Base-by-base conservation (phyloP, 2,797 vertebrate species). In the Hypotaenidia okinawae region DNA sequence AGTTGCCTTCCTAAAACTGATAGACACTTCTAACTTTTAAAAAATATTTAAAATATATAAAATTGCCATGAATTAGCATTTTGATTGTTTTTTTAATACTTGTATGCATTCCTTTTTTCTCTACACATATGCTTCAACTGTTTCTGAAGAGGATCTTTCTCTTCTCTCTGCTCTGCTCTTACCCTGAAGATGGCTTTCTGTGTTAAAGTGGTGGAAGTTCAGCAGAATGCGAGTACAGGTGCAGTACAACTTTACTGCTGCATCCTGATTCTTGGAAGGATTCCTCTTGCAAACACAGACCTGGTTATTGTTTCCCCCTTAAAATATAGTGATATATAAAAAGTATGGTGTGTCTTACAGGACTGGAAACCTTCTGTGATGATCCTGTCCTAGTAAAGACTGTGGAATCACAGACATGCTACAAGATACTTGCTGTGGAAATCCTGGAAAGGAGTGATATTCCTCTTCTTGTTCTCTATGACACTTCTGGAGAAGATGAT, bases 401-500 rank as follows among this genome's bases (percentile, higher is more conserved):
- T 37, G 97, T 99, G 90, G 98, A 99, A 69, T 97, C 96, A 5
- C 89, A 98, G 95, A 98, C 98, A 16, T 98, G 98, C 37, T 98
- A 98, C 52, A 99, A 98, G 94, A 99, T 99, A 89, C 97, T 99
- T 75, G 97, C 99, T 69, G 99, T 99, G 95, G 99, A 99, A 97
- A 98, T 98, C 57, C 84, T 99, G 58, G 98, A 99, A 87, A 98
- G 97, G 63, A 97, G 98, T 57, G 97, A 98, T 68, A 94, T 95
- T 43, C 99, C 99, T 28, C 92, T 98, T 75, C 98, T 98, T 51
- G 98, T 99, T 87, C 97, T 99, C 23, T 99, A 99, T 22, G 99
- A 99, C 92, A 99, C 99, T 6, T 99, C 99, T 1, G 98, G 98
- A 89, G 98, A 99, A 41, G 98, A 99, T 0, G 99, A 99, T 67